Evolutionary conservation across 2,888 invertebrate genomes (phyloP).

Genomic region (Sarcophaga variegata): DNA sequence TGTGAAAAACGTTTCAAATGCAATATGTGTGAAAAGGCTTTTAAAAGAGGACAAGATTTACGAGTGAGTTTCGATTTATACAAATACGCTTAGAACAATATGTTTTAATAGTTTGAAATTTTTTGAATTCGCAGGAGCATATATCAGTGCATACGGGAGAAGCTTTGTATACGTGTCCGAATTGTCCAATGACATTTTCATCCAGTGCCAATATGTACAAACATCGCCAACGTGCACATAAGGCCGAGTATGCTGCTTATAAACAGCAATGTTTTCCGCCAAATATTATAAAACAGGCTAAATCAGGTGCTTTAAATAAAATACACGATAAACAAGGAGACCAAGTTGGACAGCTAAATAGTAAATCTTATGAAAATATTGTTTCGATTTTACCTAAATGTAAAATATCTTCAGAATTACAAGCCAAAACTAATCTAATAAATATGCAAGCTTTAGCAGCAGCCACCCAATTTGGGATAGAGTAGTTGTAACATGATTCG

Average conservation of each 20-base stretch:
- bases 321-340: slow-evolving; percentile 40
- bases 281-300: slow-evolving; percentile 78
- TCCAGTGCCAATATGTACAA: slow-evolving; percentile 81
- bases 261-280: slow-evolving; percentile 77
- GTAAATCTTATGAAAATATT: slow-evolving; percentile 24
- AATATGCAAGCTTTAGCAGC: slow-evolving; percentile 24
- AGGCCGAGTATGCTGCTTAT: slow-evolving; percentile 79
- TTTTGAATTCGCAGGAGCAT: slow-evolving; percentile 75
- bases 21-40: slow-evolving; percentile 80
- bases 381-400: not conserved
- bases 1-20: slow-evolving; percentile 79
- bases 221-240: slow-evolving; percentile 79
- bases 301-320: slow-evolving; percentile 46
- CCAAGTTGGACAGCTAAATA: slow-evolving; percentile 18
- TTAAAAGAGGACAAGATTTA: slow-evolving; percentile 78
- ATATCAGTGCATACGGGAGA: slow-evolving; percentile 80
- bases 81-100: not conserved
- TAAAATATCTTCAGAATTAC: not conserved
- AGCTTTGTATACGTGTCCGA: slow-evolving; percentile 80
- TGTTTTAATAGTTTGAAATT: not conserved
- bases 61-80: slow-evolving; percentile 71
- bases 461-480: slow-evolving; percentile 36
- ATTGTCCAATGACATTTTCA: slow-evolving; percentile 80
- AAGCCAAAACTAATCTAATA: not conserved
- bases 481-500: slow-evolving; percentile 13